Conservation (phyloP, 2,113 vertebrate genomes). For the Rhabdornis inornatus region DNA sequence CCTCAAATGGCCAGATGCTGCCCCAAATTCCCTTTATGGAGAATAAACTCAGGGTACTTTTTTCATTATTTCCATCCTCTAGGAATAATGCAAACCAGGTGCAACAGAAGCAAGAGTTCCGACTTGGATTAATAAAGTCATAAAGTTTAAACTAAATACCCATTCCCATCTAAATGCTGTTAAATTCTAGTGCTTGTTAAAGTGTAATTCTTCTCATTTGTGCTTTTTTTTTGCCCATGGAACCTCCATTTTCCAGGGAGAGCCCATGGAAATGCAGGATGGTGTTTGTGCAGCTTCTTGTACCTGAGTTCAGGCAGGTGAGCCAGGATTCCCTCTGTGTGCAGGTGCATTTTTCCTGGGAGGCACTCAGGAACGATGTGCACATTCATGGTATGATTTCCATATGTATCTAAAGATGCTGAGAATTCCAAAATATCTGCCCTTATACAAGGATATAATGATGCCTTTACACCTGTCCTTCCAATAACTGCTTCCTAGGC, state of each 20-base stretch:
- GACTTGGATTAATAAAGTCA: neutral
- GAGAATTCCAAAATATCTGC: neutral
- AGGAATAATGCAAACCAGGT: neutral
- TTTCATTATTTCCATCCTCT: neutral
- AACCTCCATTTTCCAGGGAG: neutral
- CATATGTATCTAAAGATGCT: fast-evolving
- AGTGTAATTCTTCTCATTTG: neutral
- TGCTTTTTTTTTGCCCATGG: neutral
- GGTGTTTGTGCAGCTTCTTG: fast-evolving
- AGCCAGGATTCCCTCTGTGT: neutral
- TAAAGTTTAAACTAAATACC: neutral
- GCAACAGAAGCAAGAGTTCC: neutral
- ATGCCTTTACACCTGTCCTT: neutral
- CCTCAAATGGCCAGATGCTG: neutral
- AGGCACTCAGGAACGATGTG: neutral
- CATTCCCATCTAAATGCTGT: neutral
- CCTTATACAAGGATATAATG: neutral
- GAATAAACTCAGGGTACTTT: neutral
- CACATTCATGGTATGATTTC: neutral
- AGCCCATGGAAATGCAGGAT: neutral
- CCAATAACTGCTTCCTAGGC: neutral
- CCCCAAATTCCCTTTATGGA: neutral
- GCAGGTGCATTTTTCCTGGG: neutral
- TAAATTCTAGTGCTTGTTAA: neutral
- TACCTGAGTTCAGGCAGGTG: neutral